A percentile compares a stretch with the other conserved stretches of the same genome.
Evolutionary conservation across 2,888 invertebrate species (phyloP).

Genomic region (Tricholauxania praeusta): DNA sequence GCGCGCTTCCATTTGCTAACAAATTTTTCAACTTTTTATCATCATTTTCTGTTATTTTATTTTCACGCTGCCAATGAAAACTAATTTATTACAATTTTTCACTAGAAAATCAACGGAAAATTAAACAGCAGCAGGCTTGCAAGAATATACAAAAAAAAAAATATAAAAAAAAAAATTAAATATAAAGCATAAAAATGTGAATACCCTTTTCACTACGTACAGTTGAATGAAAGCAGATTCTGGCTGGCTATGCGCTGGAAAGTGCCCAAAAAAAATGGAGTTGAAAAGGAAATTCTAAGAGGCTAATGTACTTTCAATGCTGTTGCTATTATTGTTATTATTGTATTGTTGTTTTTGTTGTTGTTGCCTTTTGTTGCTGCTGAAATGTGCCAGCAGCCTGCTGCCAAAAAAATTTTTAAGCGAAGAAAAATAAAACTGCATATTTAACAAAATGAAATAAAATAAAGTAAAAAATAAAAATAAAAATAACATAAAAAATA

Average conservation of each 20-base stretch:
- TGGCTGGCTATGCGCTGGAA: background rate
- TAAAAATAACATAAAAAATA: background rate
- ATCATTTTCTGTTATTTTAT: constrained; percentile 16
- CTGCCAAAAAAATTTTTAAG: background rate
- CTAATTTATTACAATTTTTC: constrained; percentile 31
- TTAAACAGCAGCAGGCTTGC: background rate
- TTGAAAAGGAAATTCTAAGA: constrained; percentile 26
- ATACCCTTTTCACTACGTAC: background rate
- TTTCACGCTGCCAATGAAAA: constrained; percentile 26
- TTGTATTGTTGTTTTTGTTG: background rate
- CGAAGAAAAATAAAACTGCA: background rate
- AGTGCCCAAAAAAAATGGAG: constrained; percentile 19
- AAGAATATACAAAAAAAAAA: background rate
- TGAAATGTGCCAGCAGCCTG: background rate
- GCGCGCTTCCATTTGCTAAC: too few relatives aligned
- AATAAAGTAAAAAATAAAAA: background rate
- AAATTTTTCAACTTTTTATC: background rate
- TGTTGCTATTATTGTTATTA: constrained; percentile 16
- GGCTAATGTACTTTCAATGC: constrained; percentile 30
- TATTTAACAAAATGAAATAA: too few relatives aligned
- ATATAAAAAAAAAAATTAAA: background rate
- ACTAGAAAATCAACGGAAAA: constrained; percentile 17
- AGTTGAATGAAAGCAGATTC: background rate
- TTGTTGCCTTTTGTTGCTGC: background rate
- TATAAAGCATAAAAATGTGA: background rate